Base-by-base conservation (phyloP, 2,888 invertebrate species). In the Eulithis testata region DNA sequence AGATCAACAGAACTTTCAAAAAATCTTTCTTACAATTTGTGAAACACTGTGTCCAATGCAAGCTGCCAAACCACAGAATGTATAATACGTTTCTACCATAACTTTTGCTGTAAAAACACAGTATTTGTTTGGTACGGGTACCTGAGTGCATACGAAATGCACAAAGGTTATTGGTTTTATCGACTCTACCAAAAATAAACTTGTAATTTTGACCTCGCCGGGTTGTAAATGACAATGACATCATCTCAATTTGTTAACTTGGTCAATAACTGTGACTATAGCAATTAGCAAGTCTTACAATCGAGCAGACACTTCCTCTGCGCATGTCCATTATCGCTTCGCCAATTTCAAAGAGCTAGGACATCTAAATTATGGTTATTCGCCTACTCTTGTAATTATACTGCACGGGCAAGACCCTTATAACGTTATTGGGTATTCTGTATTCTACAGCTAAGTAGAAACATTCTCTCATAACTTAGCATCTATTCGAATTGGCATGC, bases 211-310 rank as follows among this genome's bases (percentile, higher is more conserved):
- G 40, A 47, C 57, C 51, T 52, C 58, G 63, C 51, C 27, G 69
- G 69, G 71, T 73, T 57, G 59, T 65, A 67, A 69, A 73, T 69
- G 70, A 74, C 66, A 71, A 70, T 82, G 79, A 82, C 79, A 79
- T 82, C 82, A 82, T 70, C 70, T 59, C 63, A 69, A 78, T 79
- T 77, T 74, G 72, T 75, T 66, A 76, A 72, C 73, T 68, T 69
- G 66, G 68, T 56, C 71, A 73, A 69, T 68, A 68, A 53, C 62
- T 56, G 54, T 63, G 67, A 66, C 55, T 60, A 66, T 36, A 14
- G 53, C n/a, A 53, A 53, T 14, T 44, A 14, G 12, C 47, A 57
- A n/a, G 53, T 65, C 14, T 45, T 58, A 52, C 40, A 49, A 44
- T 14, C 14, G 21, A 59, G 40, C 37, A 5, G 49, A 5, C 58